Evolutionary conservation across 2,888 invertebrate species (phyloP).

Genomic region (Eupithecia inturbata): DNA sequence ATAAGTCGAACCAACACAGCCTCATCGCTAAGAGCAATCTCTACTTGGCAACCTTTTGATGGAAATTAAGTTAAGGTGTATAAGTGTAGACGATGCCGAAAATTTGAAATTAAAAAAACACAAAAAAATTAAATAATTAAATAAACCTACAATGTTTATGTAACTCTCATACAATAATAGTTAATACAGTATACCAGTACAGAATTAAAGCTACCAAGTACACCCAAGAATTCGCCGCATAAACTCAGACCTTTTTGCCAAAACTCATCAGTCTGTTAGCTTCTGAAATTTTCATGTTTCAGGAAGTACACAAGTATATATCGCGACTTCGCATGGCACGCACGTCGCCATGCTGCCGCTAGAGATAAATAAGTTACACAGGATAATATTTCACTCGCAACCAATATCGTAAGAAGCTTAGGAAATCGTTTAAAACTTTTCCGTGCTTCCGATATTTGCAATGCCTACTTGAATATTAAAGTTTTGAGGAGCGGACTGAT

Average conservation of each 20-base stretch:
- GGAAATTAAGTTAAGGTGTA: too few relatives aligned
- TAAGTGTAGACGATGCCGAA: too few relatives aligned
- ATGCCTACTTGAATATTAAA: slow-evolving; percentile 32
- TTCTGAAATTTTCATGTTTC: slow-evolving; percentile 11
- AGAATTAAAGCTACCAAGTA: too few relatives aligned
- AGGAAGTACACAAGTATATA: slow-evolving; percentile 31
- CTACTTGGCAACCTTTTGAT: too few relatives aligned
- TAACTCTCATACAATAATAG: too few relatives aligned
- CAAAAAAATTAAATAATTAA: too few relatives aligned
- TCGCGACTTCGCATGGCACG: slow-evolving; percentile 37
- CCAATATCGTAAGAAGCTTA: slow-evolving; percentile 45
- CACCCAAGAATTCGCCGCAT: not conserved
- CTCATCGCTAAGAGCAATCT: too few relatives aligned
- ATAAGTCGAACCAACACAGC: too few relatives aligned
- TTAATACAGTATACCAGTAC: too few relatives aligned
- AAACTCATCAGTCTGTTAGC: not conserved
- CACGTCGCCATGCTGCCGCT: slow-evolving; percentile 36
- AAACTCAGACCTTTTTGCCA: not conserved
- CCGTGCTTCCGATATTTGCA: slow-evolving; percentile 31
- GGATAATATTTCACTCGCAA: slow-evolving; percentile 44
- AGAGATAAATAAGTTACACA: slow-evolving; percentile 43
- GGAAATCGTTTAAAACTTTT: slow-evolving; percentile 36
- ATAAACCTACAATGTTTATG: too few relatives aligned
- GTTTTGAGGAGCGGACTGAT: slow-evolving; percentile 6
- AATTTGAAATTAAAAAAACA: too few relatives aligned